A percentile compares a stretch with the other conserved stretches of the same genome.
Evolutionary conservation across 1,140 invertebrate species (phyloP).

Genomic region (Capitella teleta): DNA sequence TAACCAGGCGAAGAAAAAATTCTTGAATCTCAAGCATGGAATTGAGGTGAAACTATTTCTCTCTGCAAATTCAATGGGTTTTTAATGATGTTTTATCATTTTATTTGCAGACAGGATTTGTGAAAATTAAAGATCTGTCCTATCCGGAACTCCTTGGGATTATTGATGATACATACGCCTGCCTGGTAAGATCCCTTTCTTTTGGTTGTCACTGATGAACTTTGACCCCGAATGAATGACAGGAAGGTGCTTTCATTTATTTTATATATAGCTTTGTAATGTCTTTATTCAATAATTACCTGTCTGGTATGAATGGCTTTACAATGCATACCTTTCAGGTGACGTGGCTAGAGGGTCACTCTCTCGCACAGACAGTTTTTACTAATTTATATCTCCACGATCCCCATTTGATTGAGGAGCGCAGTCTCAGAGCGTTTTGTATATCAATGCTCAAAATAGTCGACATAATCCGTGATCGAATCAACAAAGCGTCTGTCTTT

Average conservation of each 20-base stretch:
- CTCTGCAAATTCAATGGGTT: background rate
- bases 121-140: slow-evolving; percentile 63
- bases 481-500: slow-evolving; percentile 54
- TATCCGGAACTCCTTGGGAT: slow-evolving; percentile 55
- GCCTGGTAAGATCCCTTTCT: slow-evolving; percentile 65
- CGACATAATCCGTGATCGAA: slow-evolving; percentile 78
- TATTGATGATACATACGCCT: slow-evolving; percentile 83
- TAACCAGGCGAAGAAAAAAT: slow-evolving; percentile 60
- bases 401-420: slow-evolving; percentile 72
- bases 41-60: slow-evolving; percentile 51
- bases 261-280: no score
- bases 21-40: slow-evolving; percentile 78
- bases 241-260: slow-evolving; percentile 6
- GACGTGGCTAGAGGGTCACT: slow-evolving; percentile 47
- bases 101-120: slow-evolving; percentile 50
- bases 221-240: no score
- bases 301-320: no score
- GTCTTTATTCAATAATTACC: no score
- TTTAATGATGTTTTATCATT: slow-evolving; percentile 3
- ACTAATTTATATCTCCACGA: slow-evolving; percentile 92
- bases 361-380: slow-evolving; percentile 90
- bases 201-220: no score
- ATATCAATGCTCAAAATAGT: slow-evolving; percentile 80
- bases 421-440: slow-evolving; percentile 71
- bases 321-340: slow-evolving; percentile 48